phyloP scores from a whole-genome alignment of 2,113 vertebrate genomes.

The Sprattus sprattus region DNA sequence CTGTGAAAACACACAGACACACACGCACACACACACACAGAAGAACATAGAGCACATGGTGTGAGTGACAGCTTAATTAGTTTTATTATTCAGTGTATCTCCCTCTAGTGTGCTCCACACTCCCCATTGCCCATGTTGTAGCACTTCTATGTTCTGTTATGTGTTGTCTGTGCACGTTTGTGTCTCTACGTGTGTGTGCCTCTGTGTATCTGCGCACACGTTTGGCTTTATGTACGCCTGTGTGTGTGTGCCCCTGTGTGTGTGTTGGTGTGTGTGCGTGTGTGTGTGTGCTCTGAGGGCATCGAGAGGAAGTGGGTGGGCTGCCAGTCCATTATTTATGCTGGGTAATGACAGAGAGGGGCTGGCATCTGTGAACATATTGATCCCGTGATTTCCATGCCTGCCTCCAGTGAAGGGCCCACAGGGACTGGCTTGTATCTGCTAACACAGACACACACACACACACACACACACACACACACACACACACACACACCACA shows the following conservation, averaged over 20 bases:
- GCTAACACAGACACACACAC: background rate
- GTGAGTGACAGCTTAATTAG: background rate
- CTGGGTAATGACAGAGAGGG: slow-evolving; percentile 66
- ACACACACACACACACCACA: slow-evolving; percentile 23
- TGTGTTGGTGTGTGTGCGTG: slow-evolving; percentile 24
- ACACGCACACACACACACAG: background rate
- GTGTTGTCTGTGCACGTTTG: background rate
- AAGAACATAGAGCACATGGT: background rate
- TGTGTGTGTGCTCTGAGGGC: slow-evolving; percentile 24
- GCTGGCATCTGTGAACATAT: slow-evolving; percentile 66
- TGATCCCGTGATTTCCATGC: slow-evolving; percentile 62
- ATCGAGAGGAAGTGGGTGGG: slow-evolving; percentile 37
- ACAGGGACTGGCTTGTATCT: slow-evolving; percentile 6
- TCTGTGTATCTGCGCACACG: slow-evolving; percentile 22
- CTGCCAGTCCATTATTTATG: slow-evolving; percentile 68
- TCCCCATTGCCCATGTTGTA: background rate
- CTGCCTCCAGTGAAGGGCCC: slow-evolving; percentile 51
- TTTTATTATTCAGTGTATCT: background rate
- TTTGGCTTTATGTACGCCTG: slow-evolving; percentile 27
- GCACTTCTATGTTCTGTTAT: no score
- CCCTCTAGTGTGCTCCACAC: background rate
- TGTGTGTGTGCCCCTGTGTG: background rate
- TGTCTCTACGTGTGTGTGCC: slow-evolving; percentile 19
- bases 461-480: background rate
- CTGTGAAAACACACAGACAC: background rate